A percentile compares a stretch with the other conserved stretches of the same genome.
phyloP scores from a whole-genome alignment of 1,140 invertebrate genomes.

The Drosophila sp. region DNA sequence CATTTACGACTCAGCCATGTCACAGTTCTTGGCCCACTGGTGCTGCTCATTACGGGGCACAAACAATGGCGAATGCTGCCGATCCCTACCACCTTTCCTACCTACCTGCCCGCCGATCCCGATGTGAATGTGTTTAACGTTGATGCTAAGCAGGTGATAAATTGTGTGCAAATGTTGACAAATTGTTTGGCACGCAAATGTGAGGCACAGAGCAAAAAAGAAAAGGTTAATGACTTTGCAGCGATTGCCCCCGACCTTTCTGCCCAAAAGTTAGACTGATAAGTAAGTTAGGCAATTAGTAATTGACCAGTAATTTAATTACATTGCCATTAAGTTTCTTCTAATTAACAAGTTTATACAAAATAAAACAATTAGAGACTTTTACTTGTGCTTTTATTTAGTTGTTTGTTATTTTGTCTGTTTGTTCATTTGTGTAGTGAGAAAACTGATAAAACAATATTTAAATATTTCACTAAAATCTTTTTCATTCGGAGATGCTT shows the following conservation, averaged over 20 bases:
- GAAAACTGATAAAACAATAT: too few relatives aligned
- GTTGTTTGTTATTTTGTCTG: too few relatives aligned
- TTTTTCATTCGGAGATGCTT: too few relatives aligned
- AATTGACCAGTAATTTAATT: neutral
- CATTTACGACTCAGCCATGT: constrained; percentile 55
- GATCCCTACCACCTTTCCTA: neutral
- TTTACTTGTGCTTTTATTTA: too few relatives aligned
- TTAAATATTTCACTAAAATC: too few relatives aligned
- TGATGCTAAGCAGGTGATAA: constrained; percentile 62
- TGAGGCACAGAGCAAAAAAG: neutral
- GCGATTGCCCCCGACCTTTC: constrained; percentile 23
- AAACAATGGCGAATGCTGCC: constrained; percentile 43
- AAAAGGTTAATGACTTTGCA: constrained; percentile 46
- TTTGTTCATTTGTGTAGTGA: too few relatives aligned
- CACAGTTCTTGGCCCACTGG: constrained; percentile 49
- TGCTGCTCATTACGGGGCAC: constrained; percentile 36
- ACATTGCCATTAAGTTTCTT: neutral
- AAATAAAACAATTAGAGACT: neutral
- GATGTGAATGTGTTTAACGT: constrained; percentile 29
- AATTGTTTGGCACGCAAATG: constrained; percentile 55
- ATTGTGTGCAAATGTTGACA: constrained; percentile 64
- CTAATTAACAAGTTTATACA: neutral
- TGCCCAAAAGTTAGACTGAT: neutral
- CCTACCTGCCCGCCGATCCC: constrained; percentile 9
- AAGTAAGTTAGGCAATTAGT: neutral